These are phyloP conservation scores for Ligdia adustata DNA, from an alignment of 2,888 invertebrate species.

Conservation along the genomic window DNA sequence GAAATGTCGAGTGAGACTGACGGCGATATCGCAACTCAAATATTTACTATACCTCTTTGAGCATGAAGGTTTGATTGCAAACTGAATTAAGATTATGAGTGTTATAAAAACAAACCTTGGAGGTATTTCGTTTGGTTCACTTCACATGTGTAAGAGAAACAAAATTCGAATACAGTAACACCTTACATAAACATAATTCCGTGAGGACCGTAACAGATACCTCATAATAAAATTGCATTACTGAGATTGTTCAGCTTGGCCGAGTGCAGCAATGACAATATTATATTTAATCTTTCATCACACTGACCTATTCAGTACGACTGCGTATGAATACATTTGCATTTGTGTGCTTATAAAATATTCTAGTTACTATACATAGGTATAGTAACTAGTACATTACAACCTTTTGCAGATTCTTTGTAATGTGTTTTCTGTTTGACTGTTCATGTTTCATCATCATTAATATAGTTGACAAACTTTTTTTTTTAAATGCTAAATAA, in stretches of 20 bases:
- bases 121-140: conserved; percentile 23
- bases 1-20: conserved; percentile 8
- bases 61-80: conserved; percentile 27
- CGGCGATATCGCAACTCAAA: conserved; percentile 18
- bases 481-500: too few relatives aligned
- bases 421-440: conserved; percentile 51
- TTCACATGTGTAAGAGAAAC: conserved; percentile 20
- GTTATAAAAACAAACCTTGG: conserved; percentile 27
- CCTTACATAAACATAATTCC: conserved; percentile 42
- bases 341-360: conserved; percentile 28
- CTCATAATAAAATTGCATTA: conserved; percentile 54
- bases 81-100: conserved; percentile 22
- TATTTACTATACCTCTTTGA: conserved; percentile 20
- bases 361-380: background rate
- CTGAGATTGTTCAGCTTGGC: conserved; percentile 46
- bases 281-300: conserved; percentile 59
- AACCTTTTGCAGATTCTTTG: conserved; percentile 61
- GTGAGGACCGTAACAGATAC: conserved; percentile 52
- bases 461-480: too few relatives aligned
- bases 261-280: conserved; percentile 59
- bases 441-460: conserved; percentile 36
- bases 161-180: conserved; percentile 33
- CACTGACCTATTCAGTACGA: conserved; percentile 61
- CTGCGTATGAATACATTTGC: conserved; percentile 50
- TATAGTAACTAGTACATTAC: too few relatives aligned